phyloP scores from a whole-genome alignment of 2,797 vertebrate species.

The Xerus rutilus region DNA sequence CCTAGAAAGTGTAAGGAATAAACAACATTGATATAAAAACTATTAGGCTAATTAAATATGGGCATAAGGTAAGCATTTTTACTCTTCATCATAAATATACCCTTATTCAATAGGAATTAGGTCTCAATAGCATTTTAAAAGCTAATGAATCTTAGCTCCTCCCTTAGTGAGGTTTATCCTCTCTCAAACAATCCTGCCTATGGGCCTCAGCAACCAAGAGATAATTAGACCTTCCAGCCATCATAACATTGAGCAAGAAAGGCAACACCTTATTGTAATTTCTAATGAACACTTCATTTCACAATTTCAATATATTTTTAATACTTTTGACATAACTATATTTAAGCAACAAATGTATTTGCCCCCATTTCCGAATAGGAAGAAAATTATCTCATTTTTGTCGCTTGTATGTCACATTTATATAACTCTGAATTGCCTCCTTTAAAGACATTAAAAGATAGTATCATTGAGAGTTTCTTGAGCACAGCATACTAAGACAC shows the following conservation, averaged over 20 bases:
- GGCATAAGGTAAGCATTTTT: conserved; percentile 50
- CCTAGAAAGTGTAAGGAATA: neutral
- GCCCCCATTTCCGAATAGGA: neutral
- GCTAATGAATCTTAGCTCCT: conserved; percentile 51
- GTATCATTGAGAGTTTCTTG: neutral
- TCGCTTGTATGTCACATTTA: neutral
- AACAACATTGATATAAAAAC: conserved; percentile 39
- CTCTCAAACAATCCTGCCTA: neutral
- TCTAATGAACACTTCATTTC: conserved; percentile 41
- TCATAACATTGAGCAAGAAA: neutral
- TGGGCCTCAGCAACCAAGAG: neutral
- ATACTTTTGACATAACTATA: neutral
- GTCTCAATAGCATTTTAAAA: conserved; percentile 39
- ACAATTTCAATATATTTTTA: conserved; percentile 12
- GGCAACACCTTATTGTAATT: neutral
- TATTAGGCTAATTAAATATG: conserved; percentile 58
- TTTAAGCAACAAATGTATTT: neutral
- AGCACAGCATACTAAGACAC: neutral
- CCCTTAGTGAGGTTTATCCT: neutral
- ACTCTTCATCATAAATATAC: conserved; percentile 40
- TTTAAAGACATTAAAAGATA: neutral
- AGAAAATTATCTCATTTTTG: neutral
- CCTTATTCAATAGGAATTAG: conserved; percentile 39
- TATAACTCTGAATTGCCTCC: neutral
- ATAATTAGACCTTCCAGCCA: conserved; percentile 49